phyloP scores from a whole-genome alignment of 2,797 vertebrate genomes.

The Peromyscus aztecus region DNA sequence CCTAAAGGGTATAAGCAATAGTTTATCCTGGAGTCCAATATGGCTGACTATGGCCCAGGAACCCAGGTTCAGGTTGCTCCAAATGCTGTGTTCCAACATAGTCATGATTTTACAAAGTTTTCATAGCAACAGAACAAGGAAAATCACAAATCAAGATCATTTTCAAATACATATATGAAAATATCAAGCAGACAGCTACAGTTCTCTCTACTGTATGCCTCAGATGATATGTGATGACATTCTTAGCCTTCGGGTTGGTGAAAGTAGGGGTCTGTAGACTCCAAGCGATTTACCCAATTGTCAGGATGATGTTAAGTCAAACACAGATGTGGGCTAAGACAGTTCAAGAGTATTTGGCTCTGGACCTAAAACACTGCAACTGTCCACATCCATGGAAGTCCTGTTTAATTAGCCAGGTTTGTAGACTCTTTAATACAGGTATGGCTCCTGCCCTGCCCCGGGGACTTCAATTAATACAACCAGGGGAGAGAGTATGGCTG shows the following conservation, averaged over 20 bases:
- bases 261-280: background rate
- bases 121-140: background rate
- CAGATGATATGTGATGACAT: background rate
- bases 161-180: background rate
- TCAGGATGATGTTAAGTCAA: background rate
- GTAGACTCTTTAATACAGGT: background rate
- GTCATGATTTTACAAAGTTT: background rate
- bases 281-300: background rate
- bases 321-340: background rate
- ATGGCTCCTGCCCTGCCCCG: rapidly evolving
- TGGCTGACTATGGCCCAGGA: background rate
- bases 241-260: background rate
- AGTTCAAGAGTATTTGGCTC: background rate
- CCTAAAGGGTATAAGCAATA: background rate
- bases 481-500: background rate
- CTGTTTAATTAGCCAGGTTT: background rate
- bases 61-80: background rate
- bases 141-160: background rate
- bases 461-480: background rate
- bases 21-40: background rate
- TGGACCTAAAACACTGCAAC: background rate
- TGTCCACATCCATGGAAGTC: background rate
- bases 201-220: background rate
- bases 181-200: background rate
- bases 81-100: background rate